Percentiles rank a stretch among this genome's conserved stretches.
Conservation (phyloP, 2,888 invertebrate genomes). For the Macaria liturata region DNA sequence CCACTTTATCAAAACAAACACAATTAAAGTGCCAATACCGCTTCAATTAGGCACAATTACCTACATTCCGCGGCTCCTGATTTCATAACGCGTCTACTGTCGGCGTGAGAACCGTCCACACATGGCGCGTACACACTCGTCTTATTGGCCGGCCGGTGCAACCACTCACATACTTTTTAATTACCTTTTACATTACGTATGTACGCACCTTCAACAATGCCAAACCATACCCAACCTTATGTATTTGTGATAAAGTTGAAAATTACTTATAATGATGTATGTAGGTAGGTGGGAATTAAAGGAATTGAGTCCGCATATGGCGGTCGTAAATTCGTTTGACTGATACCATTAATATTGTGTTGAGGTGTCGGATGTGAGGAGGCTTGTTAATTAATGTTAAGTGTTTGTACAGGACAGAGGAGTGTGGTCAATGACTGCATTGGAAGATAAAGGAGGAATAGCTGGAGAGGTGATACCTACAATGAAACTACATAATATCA, state of each 20-base stretch:
- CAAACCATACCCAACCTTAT: conserved; percentile 11
- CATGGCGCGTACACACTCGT: conserved; percentile 39
- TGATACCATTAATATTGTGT: conserved; percentile 22
- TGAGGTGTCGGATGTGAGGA: conserved; percentile 15
- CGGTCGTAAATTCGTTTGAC: conserved; percentile 20
- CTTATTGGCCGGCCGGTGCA: conserved; percentile 33
- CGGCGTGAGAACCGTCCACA: conserved; percentile 40
- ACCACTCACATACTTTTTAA: conserved; percentile 36
- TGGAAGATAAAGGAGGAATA: no score
- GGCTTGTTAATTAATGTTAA: background rate
- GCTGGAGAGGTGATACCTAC: no score
- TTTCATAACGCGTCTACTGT: no score
- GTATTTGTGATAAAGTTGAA: background rate
- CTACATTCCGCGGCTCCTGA: no score
- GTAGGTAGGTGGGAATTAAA: conserved; percentile 19
- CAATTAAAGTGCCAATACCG: background rate
- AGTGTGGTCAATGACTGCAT: no score
- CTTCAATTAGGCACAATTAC: conserved; percentile 2
- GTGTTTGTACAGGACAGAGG: background rate
- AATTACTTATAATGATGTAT: background rate
- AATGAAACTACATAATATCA: no score
- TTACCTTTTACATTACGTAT: conserved; percentile 36
- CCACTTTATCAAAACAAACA: no score
- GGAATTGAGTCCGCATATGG: conserved; percentile 22
- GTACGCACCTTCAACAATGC: conserved; percentile 24